phyloP scores from a whole-genome alignment of 2,888 invertebrate species.

The Perithous albicinctus region DNA sequence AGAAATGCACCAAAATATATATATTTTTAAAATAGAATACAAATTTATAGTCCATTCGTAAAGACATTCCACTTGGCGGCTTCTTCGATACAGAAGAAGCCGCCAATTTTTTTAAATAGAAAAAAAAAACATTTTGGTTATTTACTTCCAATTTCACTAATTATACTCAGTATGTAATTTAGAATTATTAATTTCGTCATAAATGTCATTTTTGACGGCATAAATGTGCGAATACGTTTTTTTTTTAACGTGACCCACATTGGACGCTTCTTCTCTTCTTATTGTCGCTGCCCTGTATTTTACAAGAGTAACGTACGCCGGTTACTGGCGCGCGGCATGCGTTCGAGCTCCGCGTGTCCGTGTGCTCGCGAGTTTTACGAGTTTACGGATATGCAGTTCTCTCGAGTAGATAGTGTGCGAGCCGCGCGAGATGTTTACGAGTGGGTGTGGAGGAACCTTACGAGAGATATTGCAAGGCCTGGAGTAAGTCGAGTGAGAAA shows the following conservation, averaged over 20 bases:
- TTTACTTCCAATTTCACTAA: not conserved
- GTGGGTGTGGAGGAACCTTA: slow-evolving; percentile 66
- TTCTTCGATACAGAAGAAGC: too few relatives aligned
- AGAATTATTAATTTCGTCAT: not conserved
- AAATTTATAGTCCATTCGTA: too few relatives aligned
- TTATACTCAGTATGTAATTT: not conserved
- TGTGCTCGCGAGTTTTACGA: slow-evolving; percentile 31
- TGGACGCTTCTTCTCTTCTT: not conserved
- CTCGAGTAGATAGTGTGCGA: slow-evolving; percentile 41
- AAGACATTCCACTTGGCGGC: too few relatives aligned
- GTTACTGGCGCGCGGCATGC: not conserved
- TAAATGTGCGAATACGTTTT: not conserved
- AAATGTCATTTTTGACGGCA: not conserved
- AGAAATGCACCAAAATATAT: too few relatives aligned
- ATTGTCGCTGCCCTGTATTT: not conserved
- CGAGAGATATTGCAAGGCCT: slow-evolving; percentile 59
- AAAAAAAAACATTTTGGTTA: not conserved
- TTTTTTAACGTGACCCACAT: not conserved
- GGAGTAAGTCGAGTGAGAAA: slow-evolving; percentile 30
- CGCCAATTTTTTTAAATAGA: too few relatives aligned
- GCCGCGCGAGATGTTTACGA: slow-evolving; percentile 62
- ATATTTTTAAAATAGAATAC: too few relatives aligned
- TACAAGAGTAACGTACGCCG: not conserved
- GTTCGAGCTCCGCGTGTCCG: not conserved
- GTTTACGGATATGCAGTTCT: slow-evolving; percentile 51